A percentile compares a stretch with the other conserved stretches of the same genome.
Evolutionary conservation across 2,888 invertebrate species (phyloP).

Genomic region (Andrena bucephala): DNA sequence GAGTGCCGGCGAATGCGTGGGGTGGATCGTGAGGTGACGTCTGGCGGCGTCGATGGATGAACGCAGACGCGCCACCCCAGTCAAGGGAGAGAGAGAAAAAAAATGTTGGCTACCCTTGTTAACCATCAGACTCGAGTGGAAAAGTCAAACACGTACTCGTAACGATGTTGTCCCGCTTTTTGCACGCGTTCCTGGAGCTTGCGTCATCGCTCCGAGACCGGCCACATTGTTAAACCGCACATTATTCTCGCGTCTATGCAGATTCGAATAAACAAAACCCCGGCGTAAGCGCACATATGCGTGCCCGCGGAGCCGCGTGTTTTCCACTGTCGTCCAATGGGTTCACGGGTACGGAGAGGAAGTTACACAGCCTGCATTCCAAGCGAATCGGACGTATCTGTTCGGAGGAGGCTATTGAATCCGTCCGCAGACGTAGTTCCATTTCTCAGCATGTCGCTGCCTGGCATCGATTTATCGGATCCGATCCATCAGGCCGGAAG

Average conservation of each 20-base stretch:
- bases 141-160: background rate
- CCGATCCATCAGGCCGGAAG: conserved; percentile 34
- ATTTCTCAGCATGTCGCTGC: conserved; percentile 15
- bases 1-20: background rate
- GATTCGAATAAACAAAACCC: background rate
- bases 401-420: conserved; percentile 27
- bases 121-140: background rate
- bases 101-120: too few relatives aligned
- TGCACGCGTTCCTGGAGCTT: background rate
- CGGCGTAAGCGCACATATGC: too few relatives aligned
- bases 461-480: conserved; percentile 43
- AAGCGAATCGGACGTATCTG: background rate
- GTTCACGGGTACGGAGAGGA: background rate
- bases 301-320: background rate
- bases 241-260: background rate
- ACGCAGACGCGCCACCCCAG: background rate
- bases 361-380: conserved; percentile 13
- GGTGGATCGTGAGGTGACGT: conserved; percentile 3
- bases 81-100: background rate
- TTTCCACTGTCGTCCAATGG: background rate
- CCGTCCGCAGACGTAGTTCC: conserved; percentile 24
- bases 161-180: background rate
- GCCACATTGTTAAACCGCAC: background rate
- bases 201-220: background rate
- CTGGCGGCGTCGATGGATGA: background rate